Evolutionary conservation across 2,888 invertebrate species (phyloP), one percentile per base, ranked within the genome.

Genomic region (Zeuzera pyrina): DNA sequence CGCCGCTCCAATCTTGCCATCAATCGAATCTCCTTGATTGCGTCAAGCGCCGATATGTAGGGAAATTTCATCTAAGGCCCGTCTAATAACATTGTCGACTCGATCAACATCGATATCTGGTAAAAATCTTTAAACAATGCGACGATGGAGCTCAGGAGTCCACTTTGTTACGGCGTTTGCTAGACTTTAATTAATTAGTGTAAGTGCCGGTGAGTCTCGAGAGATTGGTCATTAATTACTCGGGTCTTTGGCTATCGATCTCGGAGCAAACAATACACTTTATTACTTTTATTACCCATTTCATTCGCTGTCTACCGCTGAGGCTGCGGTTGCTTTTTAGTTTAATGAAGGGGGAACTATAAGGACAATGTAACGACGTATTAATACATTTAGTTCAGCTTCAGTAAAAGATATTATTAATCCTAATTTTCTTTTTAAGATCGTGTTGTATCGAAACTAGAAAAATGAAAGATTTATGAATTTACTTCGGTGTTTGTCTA

Each of bases 141-240:
- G n/a, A n/a, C n/a, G n/a, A n/a, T 54, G 32, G 42, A 31, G 35
- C 30, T 12, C 41, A 43, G 42, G 38, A 45, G 36, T 45, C 42
- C 57, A 61, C 64, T 70, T 61, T 59, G 61, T 57, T 61, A 60
- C 64, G 67, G 56, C 62, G 68, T 65, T 64, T 33, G 34, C 29
- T 8, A 55, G 49, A 64, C 61, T 68, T 68, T 73, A 73, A 78
- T 78, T 76, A 79, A 79, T 79, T 78, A 78, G 59, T 66, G 62
- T 67, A 70, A 78, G 78, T 76, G 74, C 77, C 74, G 78, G 78
- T 74, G 74, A 72, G 73, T 67, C 74, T 65, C 70, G 48, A 49
- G 74, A 70, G 77, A 77, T 74, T 67, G 77, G 72, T 72, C 74
- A 78, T 79, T 78, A 76, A 74, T 79, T 78, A 76, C 67, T 63